Base-by-base conservation (phyloP, 23 tunicate genomes). In the Ciona savignyi region DNA sequence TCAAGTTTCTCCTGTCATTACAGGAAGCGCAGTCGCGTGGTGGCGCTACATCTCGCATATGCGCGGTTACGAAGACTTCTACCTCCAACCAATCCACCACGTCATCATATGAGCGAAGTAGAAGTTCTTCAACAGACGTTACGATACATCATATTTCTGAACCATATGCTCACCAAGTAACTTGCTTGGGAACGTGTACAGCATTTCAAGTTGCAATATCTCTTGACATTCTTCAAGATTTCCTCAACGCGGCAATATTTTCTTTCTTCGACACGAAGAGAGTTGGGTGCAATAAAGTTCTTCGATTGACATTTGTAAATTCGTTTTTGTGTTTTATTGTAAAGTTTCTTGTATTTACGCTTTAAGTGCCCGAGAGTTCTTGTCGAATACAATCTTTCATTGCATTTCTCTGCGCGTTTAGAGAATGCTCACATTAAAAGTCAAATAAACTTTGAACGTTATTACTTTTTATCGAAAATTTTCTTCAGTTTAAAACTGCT, bases 81-180 rank as follows among this genome's bases (percentile, higher is more conserved):
- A 3, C 87, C 87, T 32, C 80, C 80, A 0, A 69, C 70, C 20
- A 68, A 65, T 34, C 70, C 64, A 1, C 87, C 80, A 65, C 31
- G 68, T 31, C 62, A 82, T 19, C 22, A 49, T 23, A n/a, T 74
- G 70, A 62, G 68, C 26, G 87, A 82, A 68, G 62, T 74, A 0
- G 87, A 82, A 69, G 60, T 82, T 34, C 60, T 82, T 4, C 75
- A 68, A 33, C 80, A 82, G 51, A 82, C 87, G 0, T 51, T 74
- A 1, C 31, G 31, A 23, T 82, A 82, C 30, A 82, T 82, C 32
- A 31, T 68, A 0, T 76, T 74, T 63, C 70, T 82, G 9, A 82
- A 67, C 70, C 60, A 68, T 29, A 74, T 82, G 42, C 61, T 82
- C 25, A 63, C n/a, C 62, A 67, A 75, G n/a, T 78, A 78, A 62